Base-by-base conservation (phyloP, 1,140 invertebrate genomes). In the Drosophila watanabei region DNA sequence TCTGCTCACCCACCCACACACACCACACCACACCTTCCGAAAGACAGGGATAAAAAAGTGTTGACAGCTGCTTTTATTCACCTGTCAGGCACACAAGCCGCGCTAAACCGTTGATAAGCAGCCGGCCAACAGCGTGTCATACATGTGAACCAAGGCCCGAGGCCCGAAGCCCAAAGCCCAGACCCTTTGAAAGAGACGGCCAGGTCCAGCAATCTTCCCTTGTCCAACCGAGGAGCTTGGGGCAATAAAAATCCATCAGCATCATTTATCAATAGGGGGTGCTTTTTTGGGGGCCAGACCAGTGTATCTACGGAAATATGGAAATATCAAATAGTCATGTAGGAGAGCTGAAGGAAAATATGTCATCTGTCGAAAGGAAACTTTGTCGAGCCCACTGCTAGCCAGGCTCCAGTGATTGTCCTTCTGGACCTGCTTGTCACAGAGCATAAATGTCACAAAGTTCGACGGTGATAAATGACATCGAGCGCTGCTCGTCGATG, bases 1-100 rank as follows among this genome's bases (percentile, higher is more conserved):
- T 24, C 24, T 5, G 18, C 51, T 16, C 51, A 4, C 20, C 35
- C 54, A 39, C 35, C 20, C 28, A 28, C 24, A 33, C 30, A 48
- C 13, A 37, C 37, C 37, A 46, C 52, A 48, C n/a, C 24, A 52
- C 77, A 46, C 32, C 39, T 24, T 20, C 11, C 20, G 11, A 45
- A 35, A 62, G 51, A 57, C 32, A 43, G 46, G 59, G 68, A 56
- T 63, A 66, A 63, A 88, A 87, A 77, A 88, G 85, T 88, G 85
- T 88, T 89, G 85, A 88, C 85, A 88, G 85, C 85, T 88, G 85
- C 85, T 88, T 88, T 88, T 89, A 88, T 88, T 89, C 85, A 88
- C 81, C 85, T 88, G 85, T 88, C 85, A 89, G 58, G 51, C 81
- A 75, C 85, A 88, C 81, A 79, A 88, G 85, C 86, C 85, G 85